Evolutionary conservation across 2,797 vertebrate genomes (phyloP), one percentile per base, ranked within the genome.

Genomic region (Diplodus sargus): DNA sequence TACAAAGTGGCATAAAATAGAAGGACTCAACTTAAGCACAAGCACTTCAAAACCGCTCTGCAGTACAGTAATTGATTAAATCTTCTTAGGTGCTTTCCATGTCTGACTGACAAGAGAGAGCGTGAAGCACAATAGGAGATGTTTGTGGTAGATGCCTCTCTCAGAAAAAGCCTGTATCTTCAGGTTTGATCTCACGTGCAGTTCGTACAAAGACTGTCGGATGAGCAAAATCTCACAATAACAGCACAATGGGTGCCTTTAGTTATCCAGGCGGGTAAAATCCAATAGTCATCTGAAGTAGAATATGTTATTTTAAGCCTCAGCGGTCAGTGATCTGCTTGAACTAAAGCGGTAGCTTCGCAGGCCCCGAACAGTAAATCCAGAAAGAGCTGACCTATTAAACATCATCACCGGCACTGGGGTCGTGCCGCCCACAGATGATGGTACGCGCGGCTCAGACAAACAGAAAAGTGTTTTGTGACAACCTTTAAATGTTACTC

Each of bases 401-500:
- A 53, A 53, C 49, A 58, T 69, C 61, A 20, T n/a, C 23, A 75
- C 64, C 75, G 52, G 67, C 13, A 73, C 52, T 28, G 53, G 42
- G 74, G 69, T 79, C 61, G 22, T 51, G 51, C 56, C 77, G 18
- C 79, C 78, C 54, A 85, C 68, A 16, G 52, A 66, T 60, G 57
- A 70, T 59, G 47, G 52, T 43, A 18, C 43, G 63, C 45, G 53
- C 67, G 62, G 56, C 43, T 69, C 52, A 53, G 68, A 80, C 62
- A 82, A 76, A 84, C 69, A 78, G 53, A 74, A 85, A 78, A 85
- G 49, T 62, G 25, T 82, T 87, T 83, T 85, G 72, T 77, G 82
- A 60, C 83, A 91, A 87, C 90, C 89, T 90, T 89, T 92, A 91
- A 92, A 90, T 87, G 90, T 90, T 92, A 90, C 43, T 76, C 57